phyloP scores from a whole-genome alignment of 2,888 invertebrate species.

The Dascillus cervinus region DNA sequence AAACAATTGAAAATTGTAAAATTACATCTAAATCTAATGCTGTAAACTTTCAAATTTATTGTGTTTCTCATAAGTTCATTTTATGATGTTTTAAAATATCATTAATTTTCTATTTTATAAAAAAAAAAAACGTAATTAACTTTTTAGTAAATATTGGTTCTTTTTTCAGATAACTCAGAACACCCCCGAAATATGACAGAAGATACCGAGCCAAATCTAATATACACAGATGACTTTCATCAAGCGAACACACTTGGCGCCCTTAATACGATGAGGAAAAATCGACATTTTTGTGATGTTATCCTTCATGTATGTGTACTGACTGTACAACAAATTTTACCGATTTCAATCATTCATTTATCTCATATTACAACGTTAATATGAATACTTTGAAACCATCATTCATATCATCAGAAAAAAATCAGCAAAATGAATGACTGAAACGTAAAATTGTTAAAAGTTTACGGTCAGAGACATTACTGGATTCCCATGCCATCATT shows the following conservation, averaged over 20 bases:
- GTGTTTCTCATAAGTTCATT: no score
- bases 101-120: no score
- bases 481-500: constrained; percentile 39
- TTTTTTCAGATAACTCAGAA: constrained; percentile 32
- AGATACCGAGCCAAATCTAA: constrained; percentile 33
- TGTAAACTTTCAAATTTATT: no score
- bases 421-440: constrained; percentile 17
- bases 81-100: no score
- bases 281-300: constrained; percentile 81
- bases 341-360: constrained; percentile 26
- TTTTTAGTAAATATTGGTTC: no score
- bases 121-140: no score
- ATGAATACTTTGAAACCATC: no score
- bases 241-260: constrained; percentile 56
- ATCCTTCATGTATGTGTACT: constrained; percentile 64
- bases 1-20: no score
- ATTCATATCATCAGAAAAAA: no score
- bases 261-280: constrained; percentile 73
- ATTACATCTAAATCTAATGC: no score
- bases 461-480: constrained; percentile 43
- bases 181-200: constrained; percentile 31
- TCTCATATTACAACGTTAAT: no score
- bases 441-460: constrained; percentile 35
- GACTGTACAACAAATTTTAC: constrained; percentile 28
- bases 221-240: constrained; percentile 51